These are phyloP conservation scores for Grammomys surdaster DNA, from an alignment of 2,113 vertebrate genomes.

Conservation along the genomic window DNA sequence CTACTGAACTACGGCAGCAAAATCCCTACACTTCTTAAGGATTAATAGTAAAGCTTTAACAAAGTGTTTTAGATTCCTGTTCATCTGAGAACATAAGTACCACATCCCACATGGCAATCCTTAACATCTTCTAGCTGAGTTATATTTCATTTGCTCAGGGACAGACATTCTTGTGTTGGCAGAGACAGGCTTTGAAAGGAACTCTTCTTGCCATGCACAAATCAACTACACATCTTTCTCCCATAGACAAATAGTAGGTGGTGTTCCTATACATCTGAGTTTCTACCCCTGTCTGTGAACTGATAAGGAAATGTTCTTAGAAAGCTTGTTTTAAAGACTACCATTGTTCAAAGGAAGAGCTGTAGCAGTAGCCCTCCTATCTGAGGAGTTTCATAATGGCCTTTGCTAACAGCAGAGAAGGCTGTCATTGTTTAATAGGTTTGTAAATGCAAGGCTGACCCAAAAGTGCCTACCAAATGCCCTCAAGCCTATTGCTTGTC, in stretches of 20 bases:
- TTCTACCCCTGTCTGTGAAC: background rate
- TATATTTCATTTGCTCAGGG: background rate
- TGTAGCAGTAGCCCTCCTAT: background rate
- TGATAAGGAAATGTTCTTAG: background rate
- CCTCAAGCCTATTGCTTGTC: background rate
- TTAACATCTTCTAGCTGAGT: constrained; percentile 1
- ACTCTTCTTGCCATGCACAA: background rate
- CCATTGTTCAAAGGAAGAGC: background rate
- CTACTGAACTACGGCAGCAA: constrained; percentile 25
- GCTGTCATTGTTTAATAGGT: background rate
- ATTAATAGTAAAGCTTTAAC: constrained; percentile 77
- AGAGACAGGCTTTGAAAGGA: background rate
- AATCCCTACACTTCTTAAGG: constrained; percentile 70
- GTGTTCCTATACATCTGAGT: background rate
- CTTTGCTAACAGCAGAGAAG: background rate
- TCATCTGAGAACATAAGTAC: constrained; percentile 62
- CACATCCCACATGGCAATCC: constrained; percentile 18
- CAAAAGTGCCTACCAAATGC: background rate
- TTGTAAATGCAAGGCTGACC: constrained; percentile 48
- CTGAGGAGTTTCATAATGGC: background rate
- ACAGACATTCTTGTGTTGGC: background rate
- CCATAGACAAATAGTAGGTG: background rate
- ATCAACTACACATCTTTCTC: background rate
- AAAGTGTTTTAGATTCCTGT: constrained; percentile 64
- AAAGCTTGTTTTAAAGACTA: constrained; percentile 14